Percentiles rank a stretch among this genome's conserved stretches.
Conservation (phyloP, 2,797 vertebrate genomes). For the Ctenosaura bakeri region DNA sequence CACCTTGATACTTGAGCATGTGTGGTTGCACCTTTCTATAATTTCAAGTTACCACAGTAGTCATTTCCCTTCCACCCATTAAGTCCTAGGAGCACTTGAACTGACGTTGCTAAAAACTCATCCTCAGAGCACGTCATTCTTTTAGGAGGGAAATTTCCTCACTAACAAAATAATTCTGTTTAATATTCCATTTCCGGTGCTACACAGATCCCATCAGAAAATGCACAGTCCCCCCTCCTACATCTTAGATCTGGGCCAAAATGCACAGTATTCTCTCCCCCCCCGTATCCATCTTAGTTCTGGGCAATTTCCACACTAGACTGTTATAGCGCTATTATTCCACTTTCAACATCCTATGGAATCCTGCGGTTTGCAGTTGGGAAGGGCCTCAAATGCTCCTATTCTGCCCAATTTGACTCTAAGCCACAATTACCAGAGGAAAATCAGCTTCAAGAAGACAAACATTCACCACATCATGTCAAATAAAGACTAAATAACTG, state of each 20-base stretch:
- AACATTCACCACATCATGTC: no score
- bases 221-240: neutral
- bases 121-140: neutral
- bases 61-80: neutral
- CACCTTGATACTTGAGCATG: neutral
- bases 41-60: no score
- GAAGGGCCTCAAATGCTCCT: no score
- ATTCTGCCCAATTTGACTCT: neutral
- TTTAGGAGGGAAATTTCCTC: neutral
- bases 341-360: no score
- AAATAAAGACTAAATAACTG: neutral
- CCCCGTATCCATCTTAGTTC: no score
- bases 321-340: no score
- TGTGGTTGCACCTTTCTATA: neutral
- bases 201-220: neutral
- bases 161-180: neutral
- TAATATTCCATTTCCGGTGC: neutral
- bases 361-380: no score
- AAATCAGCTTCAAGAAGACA: neutral
- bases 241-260: neutral
- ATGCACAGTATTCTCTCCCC: no score
- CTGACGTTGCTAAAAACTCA: neutral
- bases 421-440: neutral
- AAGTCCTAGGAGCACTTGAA: neutral
- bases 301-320: no score